Base-by-base conservation (phyloP, 64 coral and sea anemone genomes). In the Pocillopora damicornis region DNA sequence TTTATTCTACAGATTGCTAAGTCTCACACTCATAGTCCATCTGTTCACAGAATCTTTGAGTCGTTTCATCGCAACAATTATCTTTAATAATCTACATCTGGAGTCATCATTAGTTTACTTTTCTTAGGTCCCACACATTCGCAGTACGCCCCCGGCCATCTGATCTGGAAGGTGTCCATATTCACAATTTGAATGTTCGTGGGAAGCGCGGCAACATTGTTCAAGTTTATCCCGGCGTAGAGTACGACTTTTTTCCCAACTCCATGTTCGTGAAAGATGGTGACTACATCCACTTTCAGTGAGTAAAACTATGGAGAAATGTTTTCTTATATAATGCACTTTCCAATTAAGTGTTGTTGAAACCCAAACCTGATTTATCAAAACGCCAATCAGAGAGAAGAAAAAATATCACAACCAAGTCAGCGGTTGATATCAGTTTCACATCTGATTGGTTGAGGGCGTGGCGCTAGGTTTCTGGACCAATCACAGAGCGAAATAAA, bases 171-270 rank as follows among this genome's bases (percentile, higher is more conserved):
- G 90, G 79, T 14, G 75, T 92, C 35, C 95, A 78, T 3, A 92
- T 99, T 22, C 93, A 95, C 30, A 95, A 99, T 57, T 60, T 99
- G 9, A 99, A 99, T 64, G 97, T 99, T 16, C 97, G 97, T 68
- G 97, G 97, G 15, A 99, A 99, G 63, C 93, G 97, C 11, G 97
- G 97, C 3, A 99, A 99, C 23, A 99, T 99, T 35, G 97, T 99
- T 7, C 97, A 99, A 73, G 97, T 99, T 11, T 99, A 99, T 58
- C 97, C 97, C 4, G 97, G 83, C 61, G 96, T 98, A 26, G 96
- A 98, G 65, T 98, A 98, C 51, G 96, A 98, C 75, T 98, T 98
- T 80, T 90, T 93, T 35, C 96, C 96, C 0, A 98, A 98, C 74
- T 95, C 90, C 58, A 23, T 95, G 64, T 30, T 89, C 37, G 83